A percentile compares a stretch with the other conserved stretches of the same genome.
phyloP scores from a whole-genome alignment of 2,113 vertebrate species.

The Cyphomyrus plagiostoma region DNA sequence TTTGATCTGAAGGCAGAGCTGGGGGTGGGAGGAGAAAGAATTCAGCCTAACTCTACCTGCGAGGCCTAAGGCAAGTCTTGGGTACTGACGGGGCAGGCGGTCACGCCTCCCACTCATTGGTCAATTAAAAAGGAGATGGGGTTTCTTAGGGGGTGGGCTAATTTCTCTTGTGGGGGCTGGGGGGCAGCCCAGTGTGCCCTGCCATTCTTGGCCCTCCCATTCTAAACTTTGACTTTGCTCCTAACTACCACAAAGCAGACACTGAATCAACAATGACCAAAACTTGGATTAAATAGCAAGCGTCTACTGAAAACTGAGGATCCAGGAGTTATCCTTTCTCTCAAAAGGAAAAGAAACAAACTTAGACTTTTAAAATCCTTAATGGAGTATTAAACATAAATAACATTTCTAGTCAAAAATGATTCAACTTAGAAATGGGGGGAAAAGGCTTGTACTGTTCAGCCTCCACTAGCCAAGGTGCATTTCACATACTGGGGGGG shows the following conservation, averaged over 20 bases:
- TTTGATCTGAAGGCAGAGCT: conserved; percentile 46
- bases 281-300: background rate
- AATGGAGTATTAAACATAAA: conserved; percentile 40
- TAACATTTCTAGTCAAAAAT: conserved; percentile 32
- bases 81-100: conserved; percentile 26
- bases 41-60: conserved; percentile 47
- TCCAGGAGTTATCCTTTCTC: conserved; percentile 8
- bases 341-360: conserved; percentile 19
- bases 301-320: conserved; percentile 16
- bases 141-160: background rate
- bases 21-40: conserved; percentile 29
- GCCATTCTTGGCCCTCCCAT: conserved; percentile 48
- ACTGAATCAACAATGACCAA: conserved; percentile 20
- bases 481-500: conserved; percentile 23
- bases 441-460: background rate
- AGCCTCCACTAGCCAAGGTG: conserved; percentile 39
- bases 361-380: conserved; percentile 22
- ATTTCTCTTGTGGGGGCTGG: background rate
- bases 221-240: conserved; percentile 27
- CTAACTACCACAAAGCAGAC: conserved; percentile 11
- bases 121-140: conserved; percentile 20
- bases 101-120: conserved; percentile 30
- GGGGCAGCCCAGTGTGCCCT: conserved; percentile 25
- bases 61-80: conserved; percentile 52
- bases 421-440: background rate